Percentiles rank a stretch among this genome's conserved stretches.
Evolutionary conservation across 2,797 vertebrate species (phyloP).

Genomic region (Ciconia nigra): DNA sequence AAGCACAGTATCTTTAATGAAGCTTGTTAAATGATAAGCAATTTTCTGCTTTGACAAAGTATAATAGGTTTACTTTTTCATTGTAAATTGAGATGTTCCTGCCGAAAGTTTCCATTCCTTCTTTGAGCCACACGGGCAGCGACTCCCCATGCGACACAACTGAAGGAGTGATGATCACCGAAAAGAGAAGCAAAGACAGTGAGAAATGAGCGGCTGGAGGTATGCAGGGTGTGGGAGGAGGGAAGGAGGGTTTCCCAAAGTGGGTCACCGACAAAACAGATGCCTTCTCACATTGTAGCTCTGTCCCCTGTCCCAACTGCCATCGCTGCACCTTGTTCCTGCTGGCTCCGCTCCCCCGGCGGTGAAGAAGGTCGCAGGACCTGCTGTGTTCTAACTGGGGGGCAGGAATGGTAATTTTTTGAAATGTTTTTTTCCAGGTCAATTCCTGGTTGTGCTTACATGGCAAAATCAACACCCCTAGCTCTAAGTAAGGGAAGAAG

Average conservation of each 20-base stretch:
- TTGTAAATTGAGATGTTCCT: neutral
- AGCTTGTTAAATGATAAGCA: slow-evolving; percentile 3
- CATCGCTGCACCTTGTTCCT: neutral
- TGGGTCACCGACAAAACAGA: slow-evolving; percentile 1
- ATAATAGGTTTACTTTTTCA: neutral
- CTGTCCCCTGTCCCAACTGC: neutral
- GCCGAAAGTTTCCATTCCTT: neutral
- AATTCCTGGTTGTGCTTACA: neutral
- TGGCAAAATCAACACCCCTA: neutral
- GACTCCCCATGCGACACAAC: fast-evolving
- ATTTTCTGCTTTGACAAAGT: slow-evolving; percentile 7
- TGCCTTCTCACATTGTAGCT: neutral
- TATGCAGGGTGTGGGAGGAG: neutral
- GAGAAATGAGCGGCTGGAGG: neutral
- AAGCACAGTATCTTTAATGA: neutral
- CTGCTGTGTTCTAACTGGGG: neutral
- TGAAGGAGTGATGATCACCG: neutral
- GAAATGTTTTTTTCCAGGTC: neutral
- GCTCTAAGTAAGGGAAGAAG: neutral
- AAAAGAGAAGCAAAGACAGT: neutral
- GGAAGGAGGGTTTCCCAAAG: neutral
- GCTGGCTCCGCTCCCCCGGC: fast-evolving
- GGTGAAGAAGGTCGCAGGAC: neutral
- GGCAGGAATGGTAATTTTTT: neutral
- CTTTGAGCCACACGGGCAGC: neutral